Evolutionary conservation across 2,797 vertebrate genomes (phyloP), one percentile per base, ranked within the genome.

Genomic region (Molothrus ater): DNA sequence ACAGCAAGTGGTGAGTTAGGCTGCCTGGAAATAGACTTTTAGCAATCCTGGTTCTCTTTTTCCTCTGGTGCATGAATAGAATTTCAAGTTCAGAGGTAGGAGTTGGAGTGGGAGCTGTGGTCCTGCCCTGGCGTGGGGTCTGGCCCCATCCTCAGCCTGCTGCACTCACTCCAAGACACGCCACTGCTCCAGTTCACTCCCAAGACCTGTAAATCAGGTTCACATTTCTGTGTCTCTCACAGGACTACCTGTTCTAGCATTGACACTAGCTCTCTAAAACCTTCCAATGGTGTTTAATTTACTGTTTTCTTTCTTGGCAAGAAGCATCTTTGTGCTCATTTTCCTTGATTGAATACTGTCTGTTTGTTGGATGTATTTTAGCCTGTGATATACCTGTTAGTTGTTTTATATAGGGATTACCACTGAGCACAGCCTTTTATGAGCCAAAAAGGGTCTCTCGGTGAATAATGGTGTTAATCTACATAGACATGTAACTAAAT

Each of bases 151-250:
- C 43, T 29, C 75, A 71, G 45, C 32, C 56, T 32, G 40, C 28
- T 31, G n/a, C 13, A 15, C 8, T 24, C 2, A 0, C 64, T 84
- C 50, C 1, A 13, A 50, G 60, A 24, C 13, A 6, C 0, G 0
- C 8, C 38, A 18, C 48, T 2, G 1, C 60, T n/a, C 71, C 5
- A 3, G 22, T 18, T 85, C 53, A 6, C n/a, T n/a, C 26, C 29
- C 25, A 48, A 66, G 15, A 38, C 50, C 54, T 75, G 1, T 53
- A 60, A 85, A 69, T 47, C 40, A n/a, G 56, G 45, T 59, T 78
- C 36, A 29, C 43, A 20, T 50, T 66, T 71, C 70, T 57, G 5
- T 48, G 4, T 54, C 43, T 68, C 22, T 83, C 34, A 22, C 21
- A 42, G 45, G 45, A 22, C 34, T 80, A 5, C 38, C 12, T 19